Evolutionary conservation across 2,888 invertebrate genomes (phyloP), one percentile per base, ranked within the genome.

Genomic region (Drymonia ruficornis): DNA sequence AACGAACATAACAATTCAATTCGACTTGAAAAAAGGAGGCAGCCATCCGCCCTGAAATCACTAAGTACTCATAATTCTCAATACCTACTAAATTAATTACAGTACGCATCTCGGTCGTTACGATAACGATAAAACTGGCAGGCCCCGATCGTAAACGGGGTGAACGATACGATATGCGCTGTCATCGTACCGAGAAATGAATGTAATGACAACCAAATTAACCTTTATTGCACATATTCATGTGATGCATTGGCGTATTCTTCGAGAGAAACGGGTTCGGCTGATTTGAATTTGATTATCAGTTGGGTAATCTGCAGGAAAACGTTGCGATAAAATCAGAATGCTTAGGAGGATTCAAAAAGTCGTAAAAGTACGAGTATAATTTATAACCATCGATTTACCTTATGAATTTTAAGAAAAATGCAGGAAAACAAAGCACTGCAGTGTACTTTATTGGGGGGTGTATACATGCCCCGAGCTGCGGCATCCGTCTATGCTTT

Each of bases 151-250:
- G 76, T 88, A 87, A 89, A 88, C 70, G 76, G 80, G 87, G 84
- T 86, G 88, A 89, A 89, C 72, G 87, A 60, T 82, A 83, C 84
- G 76, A 85, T 84, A 86, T 81, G 81, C 75, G 70, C 82, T 84
- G 81, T 80, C 81, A 68, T 80, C 76, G 71, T 81, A 81, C 81
- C 67, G 70, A 85, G 84, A 83, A 84, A 73, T 75, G 76, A 69
- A 70, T 65, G 59, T 81, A 76, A 84, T 78, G 81, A 71, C 80
- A 74, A 76, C 78, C 76, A 83, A 84, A 87, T 87, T 84, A 84
- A 85, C 84, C 80, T 86, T 84, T 81, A 81, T 81, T 75, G 74
- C 73, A 63, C 64, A 62, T 52, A 65, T 63, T 67, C 56, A 55
- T 59, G 55, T 47, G 40, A 55, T 65, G 54, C 52, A 47, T 15